Conservation (phyloP, 2,797 vertebrate species). For the Pipistrellus pipistrellus region DNA sequence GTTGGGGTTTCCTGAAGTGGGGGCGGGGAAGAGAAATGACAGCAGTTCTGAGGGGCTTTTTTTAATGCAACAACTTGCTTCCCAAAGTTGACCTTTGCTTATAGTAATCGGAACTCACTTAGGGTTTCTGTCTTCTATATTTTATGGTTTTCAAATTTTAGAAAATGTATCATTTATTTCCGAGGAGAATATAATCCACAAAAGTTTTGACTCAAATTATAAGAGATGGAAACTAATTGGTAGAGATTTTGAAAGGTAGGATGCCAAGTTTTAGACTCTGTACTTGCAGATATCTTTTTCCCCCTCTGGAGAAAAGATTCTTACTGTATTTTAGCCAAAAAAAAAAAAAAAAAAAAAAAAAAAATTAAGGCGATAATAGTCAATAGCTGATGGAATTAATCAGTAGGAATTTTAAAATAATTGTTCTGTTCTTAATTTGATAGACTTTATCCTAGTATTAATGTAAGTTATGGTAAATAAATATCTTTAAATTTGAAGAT, state of each 20-base stretch:
- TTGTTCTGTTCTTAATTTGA: background rate
- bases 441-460: background rate
- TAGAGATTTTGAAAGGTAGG: background rate
- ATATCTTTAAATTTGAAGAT: background rate
- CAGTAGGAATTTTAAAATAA: background rate
- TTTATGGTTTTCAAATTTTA: background rate
- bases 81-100: background rate
- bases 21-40: background rate
- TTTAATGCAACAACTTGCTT: background rate
- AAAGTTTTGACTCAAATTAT: background rate
- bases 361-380: background rate
- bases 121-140: background rate
- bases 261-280: background rate
- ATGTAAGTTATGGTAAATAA: background rate
- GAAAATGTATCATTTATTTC: background rate
- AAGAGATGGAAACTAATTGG: background rate
- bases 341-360: background rate
- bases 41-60: background rate
- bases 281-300: background rate
- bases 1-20: background rate
- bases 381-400: background rate
- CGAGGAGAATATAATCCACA: background rate
- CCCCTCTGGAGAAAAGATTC: background rate
- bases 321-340: background rate
- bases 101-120: too few species aligned